Base-by-base conservation (phyloP, 2,888 invertebrate species). In the Acanthosepion esculentum region DNA sequence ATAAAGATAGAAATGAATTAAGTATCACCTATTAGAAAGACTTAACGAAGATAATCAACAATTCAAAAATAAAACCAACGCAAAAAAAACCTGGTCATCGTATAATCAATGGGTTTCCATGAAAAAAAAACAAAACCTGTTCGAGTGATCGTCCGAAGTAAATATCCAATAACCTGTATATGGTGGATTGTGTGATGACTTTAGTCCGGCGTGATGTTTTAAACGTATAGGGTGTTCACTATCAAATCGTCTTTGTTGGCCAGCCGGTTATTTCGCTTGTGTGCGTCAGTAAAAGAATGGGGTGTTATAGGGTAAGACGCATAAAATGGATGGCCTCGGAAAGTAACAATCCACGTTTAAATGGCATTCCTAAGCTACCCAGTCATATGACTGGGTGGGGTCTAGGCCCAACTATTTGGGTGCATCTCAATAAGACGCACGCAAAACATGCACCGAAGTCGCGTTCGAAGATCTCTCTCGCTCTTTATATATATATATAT, bases 381-480 rank as follows among this genome's bases (percentile, higher is more conserved):
- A 78, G 78, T 78, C 78, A 78, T 78, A 78, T 78, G n/a, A 12
- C n/a, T 15, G 78, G 78, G 78, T n/a, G 78, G 78, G 78, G 78
- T 78, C n/a, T 78, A n/a, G 78, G 12, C 78, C 12, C n/a, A 78
- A 78, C 78, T n/a, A 78, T n/a, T n/a, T 78, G 15, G 78, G 78
- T 78, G 78, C 78, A 78, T 78, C 78, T 33, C n/a, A 78, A 78
- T 78, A 78, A 78, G 78, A 78, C n/a, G 78, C 78, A 78, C 78
- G 78, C 78, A 78, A 78, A 78, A 78, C 78, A 33, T 15, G n/a
- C n/a, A 78, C 3, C n/a, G 8, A n/a, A 78, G 33, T 78, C 18
- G 26, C 8, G 7, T 8, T 26, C 64, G 29, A 64, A 26, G 41
- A 50, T 50, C 41, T 41, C 41, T 41, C 41, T 41, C 41, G 2